Conservation (phyloP, 1,140 invertebrate species). For the Bombyx mandarina region DNA sequence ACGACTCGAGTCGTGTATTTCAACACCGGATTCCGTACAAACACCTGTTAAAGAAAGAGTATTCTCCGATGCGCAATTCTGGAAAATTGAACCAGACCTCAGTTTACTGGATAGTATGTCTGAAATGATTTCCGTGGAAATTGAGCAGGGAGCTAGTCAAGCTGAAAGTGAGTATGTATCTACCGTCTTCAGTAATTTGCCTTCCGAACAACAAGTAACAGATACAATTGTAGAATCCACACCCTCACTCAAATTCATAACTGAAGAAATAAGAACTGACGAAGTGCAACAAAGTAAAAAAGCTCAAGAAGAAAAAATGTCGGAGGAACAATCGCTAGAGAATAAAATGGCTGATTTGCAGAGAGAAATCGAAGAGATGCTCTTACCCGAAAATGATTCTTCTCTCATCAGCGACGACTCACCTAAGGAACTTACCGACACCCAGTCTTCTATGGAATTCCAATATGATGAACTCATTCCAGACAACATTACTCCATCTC, state of each 20-base stretch:
- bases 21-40: conserved; percentile 50
- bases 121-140: conserved; percentile 37
- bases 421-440: conserved; percentile 41
- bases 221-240: background rate
- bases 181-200: background rate
- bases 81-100: conserved; percentile 45
- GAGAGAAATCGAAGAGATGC: conserved; percentile 64
- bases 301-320: conserved; percentile 25
- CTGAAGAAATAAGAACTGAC: conserved; percentile 9
- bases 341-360: conserved; percentile 65
- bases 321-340: conserved; percentile 56
- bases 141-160: conserved; percentile 10
- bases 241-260: conserved; percentile 2
- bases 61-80: conserved; percentile 58
- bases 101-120: conserved; percentile 26
- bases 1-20: conserved; percentile 24
- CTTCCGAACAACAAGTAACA: background rate
- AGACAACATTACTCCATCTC: conserved; percentile 42
- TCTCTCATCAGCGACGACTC: conserved; percentile 40
- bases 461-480: conserved; percentile 35
- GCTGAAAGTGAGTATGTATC: background rate
- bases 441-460: conserved; percentile 36
- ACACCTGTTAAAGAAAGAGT: conserved; percentile 59
- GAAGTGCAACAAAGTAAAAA: conserved; percentile 9
- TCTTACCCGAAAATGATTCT: conserved; percentile 56